Evolutionary conservation across 2,797 vertebrate species (phyloP).

Genomic region (Toxotes lorentzi): DNA sequence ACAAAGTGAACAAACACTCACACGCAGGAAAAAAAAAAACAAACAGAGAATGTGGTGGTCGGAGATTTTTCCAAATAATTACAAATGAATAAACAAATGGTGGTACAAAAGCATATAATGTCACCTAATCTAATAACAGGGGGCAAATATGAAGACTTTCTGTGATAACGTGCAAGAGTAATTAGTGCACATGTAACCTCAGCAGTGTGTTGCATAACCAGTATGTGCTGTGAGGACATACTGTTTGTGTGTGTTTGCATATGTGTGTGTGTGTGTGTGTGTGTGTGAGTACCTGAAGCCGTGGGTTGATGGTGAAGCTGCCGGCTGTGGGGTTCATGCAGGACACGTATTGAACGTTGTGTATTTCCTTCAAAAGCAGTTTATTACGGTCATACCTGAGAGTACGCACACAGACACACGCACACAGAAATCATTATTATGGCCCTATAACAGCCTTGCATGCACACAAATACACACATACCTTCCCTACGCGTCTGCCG

Average conservation of each 20-base stretch:
- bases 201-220: slow-evolving; percentile 40
- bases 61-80: background rate
- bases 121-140: background rate
- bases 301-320: slow-evolving; percentile 97
- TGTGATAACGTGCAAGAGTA: slow-evolving; percentile 3
- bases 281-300: slow-evolving; percentile 90
- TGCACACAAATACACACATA: slow-evolving; percentile 28
- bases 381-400: slow-evolving; percentile 95
- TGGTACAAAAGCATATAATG: background rate
- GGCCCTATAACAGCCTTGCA: slow-evolving; percentile 32
- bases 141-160: background rate
- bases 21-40: too few species aligned
- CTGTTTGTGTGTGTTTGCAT: background rate
- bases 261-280: slow-evolving; percentile 10
- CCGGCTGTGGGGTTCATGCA: slow-evolving; percentile 97
- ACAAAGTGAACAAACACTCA: background rate
- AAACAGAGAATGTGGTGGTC: background rate
- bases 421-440: slow-evolving; percentile 44
- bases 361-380: slow-evolving; percentile 93
- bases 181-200: slow-evolving; percentile 23
- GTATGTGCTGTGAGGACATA: slow-evolving; percentile 8
- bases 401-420: slow-evolving; percentile 48
- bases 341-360: slow-evolving; percentile 92
- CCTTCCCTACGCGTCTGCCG: slow-evolving; percentile 16
- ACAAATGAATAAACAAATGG: slow-evolving; percentile 1